Conservation (phyloP, 2,113 vertebrate genomes). For the Salvelinus sp. region DNA sequence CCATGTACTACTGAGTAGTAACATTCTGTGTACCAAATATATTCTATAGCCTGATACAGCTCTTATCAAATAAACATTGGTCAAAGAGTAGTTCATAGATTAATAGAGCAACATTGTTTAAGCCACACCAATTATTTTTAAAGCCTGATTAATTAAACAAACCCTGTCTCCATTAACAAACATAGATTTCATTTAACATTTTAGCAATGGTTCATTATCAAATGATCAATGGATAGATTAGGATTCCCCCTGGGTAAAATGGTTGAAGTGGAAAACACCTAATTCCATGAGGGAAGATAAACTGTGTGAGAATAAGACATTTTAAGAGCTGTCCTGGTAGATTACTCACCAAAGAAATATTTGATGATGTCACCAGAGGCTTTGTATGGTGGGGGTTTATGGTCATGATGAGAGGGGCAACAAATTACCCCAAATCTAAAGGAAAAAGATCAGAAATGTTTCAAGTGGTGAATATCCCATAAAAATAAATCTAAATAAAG, state of each 20-base stretch:
- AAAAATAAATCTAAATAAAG: neutral
- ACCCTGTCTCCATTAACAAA: neutral
- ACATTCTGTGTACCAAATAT: no score
- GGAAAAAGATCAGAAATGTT: neutral
- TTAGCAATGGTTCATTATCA: neutral
- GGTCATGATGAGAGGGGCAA: neutral
- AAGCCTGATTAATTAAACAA: neutral
- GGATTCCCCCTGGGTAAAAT: slow-evolving; percentile 19
- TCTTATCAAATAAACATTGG: no score
- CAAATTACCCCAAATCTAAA: slow-evolving; percentile 17
- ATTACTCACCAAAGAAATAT: slow-evolving; percentile 66
- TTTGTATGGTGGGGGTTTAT: slow-evolving; percentile 47
- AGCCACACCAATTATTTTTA: neutral
- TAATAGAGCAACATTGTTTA: no score
- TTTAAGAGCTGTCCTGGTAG: slow-evolving; percentile 47
- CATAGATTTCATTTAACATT: neutral
- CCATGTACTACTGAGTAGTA: no score
- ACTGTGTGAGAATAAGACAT: slow-evolving; percentile 67
- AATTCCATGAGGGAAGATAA: slow-evolving; percentile 61
- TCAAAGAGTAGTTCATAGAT: no score
- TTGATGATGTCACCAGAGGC: slow-evolving; percentile 63
- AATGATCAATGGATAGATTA: slow-evolving; percentile 2
- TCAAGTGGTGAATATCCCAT: neutral
- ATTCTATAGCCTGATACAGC: no score
- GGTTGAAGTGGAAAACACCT: slow-evolving; percentile 20